Evolutionary conservation across 1,140 invertebrate genomes (phyloP).

Genomic region (Monomorium pharaonis): DNA sequence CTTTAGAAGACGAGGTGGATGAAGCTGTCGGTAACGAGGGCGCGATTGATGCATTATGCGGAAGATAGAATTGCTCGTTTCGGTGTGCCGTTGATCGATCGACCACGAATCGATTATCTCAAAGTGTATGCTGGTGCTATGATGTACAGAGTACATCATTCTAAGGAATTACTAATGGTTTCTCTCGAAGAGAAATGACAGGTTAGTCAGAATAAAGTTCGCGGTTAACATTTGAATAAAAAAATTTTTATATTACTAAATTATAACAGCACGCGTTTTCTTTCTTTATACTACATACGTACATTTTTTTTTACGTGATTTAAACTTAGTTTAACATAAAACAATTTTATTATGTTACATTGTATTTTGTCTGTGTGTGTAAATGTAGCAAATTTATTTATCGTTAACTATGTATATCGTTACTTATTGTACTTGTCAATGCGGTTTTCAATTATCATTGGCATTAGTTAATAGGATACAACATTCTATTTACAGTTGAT

Average conservation of each 20-base stretch:
- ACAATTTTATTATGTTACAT: too few relatives aligned
- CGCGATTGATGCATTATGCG: conserved; percentile 56
- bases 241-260: neutral
- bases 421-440: neutral
- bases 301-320: too few relatives aligned
- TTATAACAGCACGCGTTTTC: too few relatives aligned
- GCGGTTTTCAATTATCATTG: neutral
- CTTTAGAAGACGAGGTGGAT: conserved; percentile 37
- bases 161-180: neutral
- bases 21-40: conserved; percentile 48
- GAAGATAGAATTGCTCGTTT: conserved; percentile 45
- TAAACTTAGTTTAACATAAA: too few relatives aligned
- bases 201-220: neutral
- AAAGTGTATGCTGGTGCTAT: neutral
- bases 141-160: neutral
- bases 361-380: too few relatives aligned
- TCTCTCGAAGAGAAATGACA: neutral
- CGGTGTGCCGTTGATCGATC: conserved; percentile 32
- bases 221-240: neutral
- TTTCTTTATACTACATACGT: too few relatives aligned
- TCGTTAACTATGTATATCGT: neutral
- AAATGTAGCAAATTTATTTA: neutral
- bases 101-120: conserved; percentile 31
- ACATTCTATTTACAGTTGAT: conserved; percentile 23
- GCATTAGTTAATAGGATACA: conserved; percentile 10